Evolutionary conservation across 2,113 vertebrate genomes (phyloP), one percentile per base, ranked within the genome.

Genomic region (Petroica traversi): DNA sequence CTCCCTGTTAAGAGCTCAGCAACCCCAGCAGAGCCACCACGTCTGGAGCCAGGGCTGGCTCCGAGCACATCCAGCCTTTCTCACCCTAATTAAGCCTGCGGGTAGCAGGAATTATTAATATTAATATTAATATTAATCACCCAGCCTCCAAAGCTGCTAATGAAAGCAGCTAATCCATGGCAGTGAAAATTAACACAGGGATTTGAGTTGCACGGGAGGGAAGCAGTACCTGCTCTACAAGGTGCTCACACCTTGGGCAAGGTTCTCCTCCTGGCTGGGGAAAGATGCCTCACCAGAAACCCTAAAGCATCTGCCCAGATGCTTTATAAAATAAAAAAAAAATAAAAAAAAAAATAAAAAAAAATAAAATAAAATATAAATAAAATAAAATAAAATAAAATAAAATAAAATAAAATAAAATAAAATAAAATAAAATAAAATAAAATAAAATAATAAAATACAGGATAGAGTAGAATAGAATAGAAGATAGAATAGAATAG

Each of bases 91-190:
- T 81, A 83, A 84, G 12, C 28, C 76, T 10, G 51, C n/a, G 19
- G 75, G 72, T 88, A 91, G 24, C 20, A n/a, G 51, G 28, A 38
- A 51, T 91, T 55, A 80, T 91, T 88, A 73, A 93, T 91, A 92
- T 94, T 92, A 88, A 94, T 55, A 80, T 91, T 88, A 73, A 93
- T 91, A 92, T 94, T 92, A 88, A 94, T 91, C 83, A 84, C 22
- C 34, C 34, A 3, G 33, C 12, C 43, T 92, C 63, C 64, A 51
- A 85, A 49, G 79, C 85, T 77, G 17, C 63, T 86, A 68, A 72
- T 48, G 66, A 95, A 87, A 75, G 24, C 74, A 28, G 40, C 19
- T 77, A 69, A 86, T 43, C 85, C 9, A 1, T 24, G 49, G 49
- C 54, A 46, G 81, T 43, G 38, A 26, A 43, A 89, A 81, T 38